Evolutionary conservation across 1,140 invertebrate genomes (phyloP), one percentile per base, ranked within the genome.

Genomic region (Caenorhabditis remanei): DNA sequence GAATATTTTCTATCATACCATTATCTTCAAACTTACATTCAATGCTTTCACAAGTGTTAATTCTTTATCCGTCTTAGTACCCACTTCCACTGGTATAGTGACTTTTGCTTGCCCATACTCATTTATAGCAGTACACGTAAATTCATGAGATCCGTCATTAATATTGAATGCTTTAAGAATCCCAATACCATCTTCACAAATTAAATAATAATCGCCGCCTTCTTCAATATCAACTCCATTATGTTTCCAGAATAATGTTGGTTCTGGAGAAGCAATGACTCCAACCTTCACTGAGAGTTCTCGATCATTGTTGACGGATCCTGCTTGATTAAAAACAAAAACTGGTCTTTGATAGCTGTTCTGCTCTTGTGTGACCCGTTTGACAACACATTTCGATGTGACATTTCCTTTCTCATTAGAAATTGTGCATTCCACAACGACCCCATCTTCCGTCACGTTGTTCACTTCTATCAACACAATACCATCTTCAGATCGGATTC

Each of bases 401-500:
- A 32, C 43, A 1, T 11, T 7, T 41, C 41, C 61, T 8, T 9
- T 79, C 11, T 82, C 67, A 24, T 67, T 53, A 0, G 40, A 16
- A 41, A 71, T 55, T 21, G 8, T 56, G 21, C 85, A 86, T 19
- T 58, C 67, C 8, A 86, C 67, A 56, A 40, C 50, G 11, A 86
- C 43, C 4, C 71, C 71, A 11, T 32, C 14, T 43, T 86, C 85
- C 19, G 48, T 53, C 14, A 79, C 53, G 24, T 63, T 53, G 7
- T 4, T n/a, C 14, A 86, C 58, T 79, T 86, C 67, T 1, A 86
- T 86, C 13, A 86, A 58, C 8, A 79, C 67, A 40, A 86, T 86
- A 7, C 85, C 85, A 32, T 86, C 85, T 86, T 86, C 85, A 11
- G 63, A 79, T 19, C 41, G 50, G 9, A 79, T 46, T 71, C 85